A percentile compares a stretch with the other conserved stretches of the same genome.
Conservation (phyloP, 2,888 invertebrate genomes). For the Cancer borealis region DNA sequence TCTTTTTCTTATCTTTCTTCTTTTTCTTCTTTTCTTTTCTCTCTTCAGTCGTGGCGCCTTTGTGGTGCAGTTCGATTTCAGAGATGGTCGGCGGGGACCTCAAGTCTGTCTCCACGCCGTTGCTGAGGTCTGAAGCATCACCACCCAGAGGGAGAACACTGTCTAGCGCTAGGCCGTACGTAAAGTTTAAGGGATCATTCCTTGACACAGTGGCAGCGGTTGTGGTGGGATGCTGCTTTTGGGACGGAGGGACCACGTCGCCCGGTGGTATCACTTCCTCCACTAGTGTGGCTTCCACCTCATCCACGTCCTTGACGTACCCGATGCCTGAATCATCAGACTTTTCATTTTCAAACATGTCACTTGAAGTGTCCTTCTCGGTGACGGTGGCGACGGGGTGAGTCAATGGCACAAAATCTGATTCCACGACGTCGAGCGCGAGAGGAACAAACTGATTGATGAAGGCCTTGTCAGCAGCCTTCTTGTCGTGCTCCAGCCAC, state of each 20-base stretch:
- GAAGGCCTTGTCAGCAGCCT: background rate
- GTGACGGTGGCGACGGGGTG: background rate
- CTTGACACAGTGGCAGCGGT: background rate
- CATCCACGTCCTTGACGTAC: background rate
- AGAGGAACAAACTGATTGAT: conserved; percentile 54
- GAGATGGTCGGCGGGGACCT: background rate
- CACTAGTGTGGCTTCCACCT: background rate
- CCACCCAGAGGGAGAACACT: background rate
- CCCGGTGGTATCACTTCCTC: background rate
- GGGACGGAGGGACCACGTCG: background rate
- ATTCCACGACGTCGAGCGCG: conserved; percentile 60
- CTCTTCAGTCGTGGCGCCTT: background rate
- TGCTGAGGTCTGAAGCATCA: background rate
- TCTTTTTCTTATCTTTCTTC: background rate
- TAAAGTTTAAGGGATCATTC: background rate
- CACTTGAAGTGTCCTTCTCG: background rate
- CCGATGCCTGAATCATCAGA: background rate
- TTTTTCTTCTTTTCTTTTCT: background rate
- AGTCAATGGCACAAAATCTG: conserved; percentile 60
- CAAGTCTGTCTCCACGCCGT: background rate
- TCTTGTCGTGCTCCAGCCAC: conserved; percentile 37
- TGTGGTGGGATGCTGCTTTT: background rate
- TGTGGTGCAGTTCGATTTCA: background rate
- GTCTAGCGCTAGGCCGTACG: background rate
- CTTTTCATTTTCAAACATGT: background rate